Evolutionary conservation across 1,140 invertebrate genomes (phyloP).

Genomic region (Oedothorax gibbosus): DNA sequence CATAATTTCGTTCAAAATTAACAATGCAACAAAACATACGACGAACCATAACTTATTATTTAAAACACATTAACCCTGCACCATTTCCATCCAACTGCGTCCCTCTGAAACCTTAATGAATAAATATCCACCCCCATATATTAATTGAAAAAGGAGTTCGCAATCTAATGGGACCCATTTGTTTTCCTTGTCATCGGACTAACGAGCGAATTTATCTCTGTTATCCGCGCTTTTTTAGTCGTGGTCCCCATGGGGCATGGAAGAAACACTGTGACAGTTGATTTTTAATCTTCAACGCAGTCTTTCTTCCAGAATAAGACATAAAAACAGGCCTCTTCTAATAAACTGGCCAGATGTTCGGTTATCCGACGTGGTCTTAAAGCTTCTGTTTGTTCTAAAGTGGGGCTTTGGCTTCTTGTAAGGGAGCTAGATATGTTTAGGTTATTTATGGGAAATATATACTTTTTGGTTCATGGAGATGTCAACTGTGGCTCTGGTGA

Average conservation of each 20-base stretch:
- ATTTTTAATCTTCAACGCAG: neutral
- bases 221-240: conserved; percentile 1
- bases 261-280: neutral
- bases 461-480: too few relatives aligned
- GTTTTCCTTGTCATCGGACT: conserved; percentile 7
- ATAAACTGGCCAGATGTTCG: conserved; percentile 20
- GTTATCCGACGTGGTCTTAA: neutral
- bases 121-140: conserved; percentile 5
- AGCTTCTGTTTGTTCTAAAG: too few relatives aligned
- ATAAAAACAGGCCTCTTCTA: conserved; percentile 16
- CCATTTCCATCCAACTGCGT: too few relatives aligned
- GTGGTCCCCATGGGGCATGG: neutral
- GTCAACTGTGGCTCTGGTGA: too few relatives aligned
- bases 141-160: conserved; percentile 24
- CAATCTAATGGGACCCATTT: neutral
- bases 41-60: too few relatives aligned
- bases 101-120: too few relatives aligned
- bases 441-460: too few relatives aligned
- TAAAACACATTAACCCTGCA: too few relatives aligned
- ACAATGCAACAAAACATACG: too few relatives aligned
- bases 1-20: too few relatives aligned
- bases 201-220: conserved; percentile 32
- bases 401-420: too few relatives aligned
- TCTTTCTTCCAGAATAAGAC: neutral
- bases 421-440: too few relatives aligned